Base-by-base conservation (phyloP, 2,888 invertebrate species). In the Drosophila austrosaltans region DNA sequence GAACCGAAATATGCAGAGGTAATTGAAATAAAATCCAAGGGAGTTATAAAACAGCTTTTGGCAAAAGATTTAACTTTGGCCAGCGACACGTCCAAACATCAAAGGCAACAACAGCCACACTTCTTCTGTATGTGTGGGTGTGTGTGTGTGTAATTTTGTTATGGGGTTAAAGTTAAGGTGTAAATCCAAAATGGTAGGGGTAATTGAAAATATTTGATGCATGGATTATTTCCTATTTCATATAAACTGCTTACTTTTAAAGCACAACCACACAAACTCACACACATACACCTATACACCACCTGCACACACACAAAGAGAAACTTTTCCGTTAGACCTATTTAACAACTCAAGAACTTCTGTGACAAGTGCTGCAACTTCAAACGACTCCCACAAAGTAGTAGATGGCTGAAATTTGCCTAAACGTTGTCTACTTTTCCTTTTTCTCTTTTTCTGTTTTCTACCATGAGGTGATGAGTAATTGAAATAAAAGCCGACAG, bases 401-500 rank as follows among this genome's bases (percentile, higher is more conserved):
- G 66, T 64, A 60, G 68, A 64, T 60, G 66, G 56, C 59, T 65
- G 63, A 70, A 10, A 0, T 16, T 63, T 62, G 32, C 20, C 20
- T 42, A 25, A 59, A 39, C 39, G 40, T 30, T 25, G 12, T 54
- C 54, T 25, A 12, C 8, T 10, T 72, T 56, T 56, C 56, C 30
- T 44, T 22, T 70, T 62, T 20, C 32, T 10, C 10, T 57, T 36
- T 8, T 57, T 6, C 2, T 36, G 12, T 56, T 56, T 32, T 73
- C 79, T 72, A 72, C 69, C 75, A 77, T 68, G 69, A 71, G 73
- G 73, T 72, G 69, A 76, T 53, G 58, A 73, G 75, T 82, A 82
- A 82, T 84, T 82, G 82, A 84, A 84, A 79, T 79, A 65, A 84
- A 82, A 82, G 77, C 67, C 66, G 72, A 53, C 53, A 68, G 60